Evolutionary conservation across 1,140 invertebrate genomes (phyloP).

Genomic region (Phortica variegata): DNA sequence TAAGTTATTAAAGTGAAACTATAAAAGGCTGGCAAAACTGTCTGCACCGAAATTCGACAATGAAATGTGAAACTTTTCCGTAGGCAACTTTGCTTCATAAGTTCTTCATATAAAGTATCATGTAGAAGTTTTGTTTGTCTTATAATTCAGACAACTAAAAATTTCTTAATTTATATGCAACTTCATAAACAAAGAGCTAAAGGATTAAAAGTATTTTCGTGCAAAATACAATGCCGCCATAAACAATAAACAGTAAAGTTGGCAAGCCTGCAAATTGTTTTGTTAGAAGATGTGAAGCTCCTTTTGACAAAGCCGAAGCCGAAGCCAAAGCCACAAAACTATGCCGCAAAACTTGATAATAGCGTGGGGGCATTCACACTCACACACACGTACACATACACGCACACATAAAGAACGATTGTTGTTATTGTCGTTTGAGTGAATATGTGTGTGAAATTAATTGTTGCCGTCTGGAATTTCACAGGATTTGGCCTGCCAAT

Average conservation of each 20-base stretch:
- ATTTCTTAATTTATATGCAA: constrained; percentile 45
- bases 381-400: constrained; percentile 8
- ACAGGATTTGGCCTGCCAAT: not conserved
- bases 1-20: constrained; percentile 17
- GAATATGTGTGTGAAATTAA: constrained; percentile 38
- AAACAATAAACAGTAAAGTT: constrained; percentile 56
- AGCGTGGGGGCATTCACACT: not conserved
- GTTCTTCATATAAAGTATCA: too few relatives aligned
- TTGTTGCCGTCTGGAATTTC: constrained; percentile 29
- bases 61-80: constrained; percentile 22
- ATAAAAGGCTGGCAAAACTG: constrained; percentile 27
- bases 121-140: too few relatives aligned
- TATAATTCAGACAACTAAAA: constrained; percentile 6
- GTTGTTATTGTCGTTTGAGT: constrained; percentile 13
- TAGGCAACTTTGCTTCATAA: too few relatives aligned
- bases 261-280: constrained; percentile 48
- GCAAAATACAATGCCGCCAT: constrained; percentile 49
- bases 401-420: constrained; percentile 47
- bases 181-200: constrained; percentile 52
- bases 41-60: constrained; percentile 15
- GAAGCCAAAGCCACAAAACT: constrained; percentile 39
- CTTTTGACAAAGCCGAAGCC: too few relatives aligned
- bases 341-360: constrained; percentile 32
- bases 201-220: constrained; percentile 49
- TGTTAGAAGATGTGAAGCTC: constrained; percentile 17